Evolutionary conservation across 2,113 vertebrate genomes (phyloP).

Genomic region (Conger conger): DNA sequence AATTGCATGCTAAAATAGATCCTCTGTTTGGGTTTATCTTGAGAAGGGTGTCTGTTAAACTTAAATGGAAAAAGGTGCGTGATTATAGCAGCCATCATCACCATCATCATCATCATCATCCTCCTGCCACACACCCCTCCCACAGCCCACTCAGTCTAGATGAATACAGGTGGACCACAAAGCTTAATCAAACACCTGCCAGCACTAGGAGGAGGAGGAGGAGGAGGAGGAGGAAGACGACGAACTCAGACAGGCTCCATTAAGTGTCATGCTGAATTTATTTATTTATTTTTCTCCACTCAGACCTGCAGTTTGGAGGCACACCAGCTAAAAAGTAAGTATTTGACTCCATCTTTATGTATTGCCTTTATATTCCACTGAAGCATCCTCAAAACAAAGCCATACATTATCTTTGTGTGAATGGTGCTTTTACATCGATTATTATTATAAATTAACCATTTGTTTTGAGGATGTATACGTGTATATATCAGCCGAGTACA

Average conservation of each 20-base stretch:
- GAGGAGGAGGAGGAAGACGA: background rate
- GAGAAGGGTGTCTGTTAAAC: too few relatives aligned
- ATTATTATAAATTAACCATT: background rate
- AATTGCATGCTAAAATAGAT: too few relatives aligned
- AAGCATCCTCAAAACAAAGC: too few relatives aligned
- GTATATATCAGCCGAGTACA: too few relatives aligned
- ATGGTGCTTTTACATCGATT: too few relatives aligned
- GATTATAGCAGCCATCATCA: too few relatives aligned
- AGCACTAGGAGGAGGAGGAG: background rate
- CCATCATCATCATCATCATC: too few relatives aligned
- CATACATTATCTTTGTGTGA: too few relatives aligned
- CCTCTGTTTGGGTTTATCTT: too few relatives aligned
- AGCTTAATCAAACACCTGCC: background rate
- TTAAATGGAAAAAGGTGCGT: too few relatives aligned
- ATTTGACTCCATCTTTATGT: slow-evolving; percentile 1
- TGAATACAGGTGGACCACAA: background rate
- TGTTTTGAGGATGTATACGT: background rate
- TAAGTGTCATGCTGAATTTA: background rate
- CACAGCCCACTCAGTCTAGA: too few relatives aligned
- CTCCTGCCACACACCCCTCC: too few relatives aligned
- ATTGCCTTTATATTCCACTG: background rate
- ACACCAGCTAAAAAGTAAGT: slow-evolving; percentile 84
- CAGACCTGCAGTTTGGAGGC: slow-evolving; percentile 87
- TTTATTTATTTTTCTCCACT: slow-evolving; percentile 24
- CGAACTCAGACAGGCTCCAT: background rate